phyloP scores from a whole-genome alignment of 1,140 invertebrate genomes.

The Drosophila malerkotliana region DNA sequence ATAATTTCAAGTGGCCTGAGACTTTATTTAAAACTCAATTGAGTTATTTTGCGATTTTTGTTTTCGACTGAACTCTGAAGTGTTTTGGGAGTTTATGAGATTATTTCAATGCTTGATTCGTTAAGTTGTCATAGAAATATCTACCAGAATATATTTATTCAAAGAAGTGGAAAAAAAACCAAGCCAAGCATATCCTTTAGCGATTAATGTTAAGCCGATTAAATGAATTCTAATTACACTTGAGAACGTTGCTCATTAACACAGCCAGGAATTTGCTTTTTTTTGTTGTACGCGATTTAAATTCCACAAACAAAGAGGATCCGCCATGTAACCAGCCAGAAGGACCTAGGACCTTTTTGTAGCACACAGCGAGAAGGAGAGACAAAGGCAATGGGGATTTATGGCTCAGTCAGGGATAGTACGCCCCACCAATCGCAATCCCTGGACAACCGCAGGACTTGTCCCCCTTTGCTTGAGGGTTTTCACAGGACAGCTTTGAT shows the following conservation, averaged over 20 bases:
- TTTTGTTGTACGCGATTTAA: conserved; percentile 11
- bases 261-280: conserved; percentile 13
- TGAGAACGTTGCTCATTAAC: conserved; percentile 57
- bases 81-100: too few species aligned
- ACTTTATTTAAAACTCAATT: conserved; percentile 8
- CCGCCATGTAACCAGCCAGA: conserved; percentile 2
- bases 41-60: conserved; percentile 14
- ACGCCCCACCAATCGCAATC: conserved; percentile 30
- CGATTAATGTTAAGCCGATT: conserved; percentile 57
- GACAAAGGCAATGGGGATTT: conserved; percentile 66
- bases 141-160: too few species aligned
- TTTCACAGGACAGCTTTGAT: conserved; percentile 57
- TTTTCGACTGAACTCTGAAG: neutral
- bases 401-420: conserved; percentile 52
- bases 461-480: conserved; percentile 6
- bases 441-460: conserved; percentile 12
- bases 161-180: neutral
- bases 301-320: conserved; percentile 23
- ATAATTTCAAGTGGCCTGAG: conserved; percentile 14
- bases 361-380: neutral
- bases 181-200: neutral
- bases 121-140: neutral
- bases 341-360: neutral
- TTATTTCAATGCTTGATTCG: neutral
- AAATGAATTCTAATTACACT: conserved; percentile 69